Evolutionary conservation across 2,888 invertebrate species (phyloP), one percentile per base, ranked within the genome.

Genomic region (Plagodis dolabraria): DNA sequence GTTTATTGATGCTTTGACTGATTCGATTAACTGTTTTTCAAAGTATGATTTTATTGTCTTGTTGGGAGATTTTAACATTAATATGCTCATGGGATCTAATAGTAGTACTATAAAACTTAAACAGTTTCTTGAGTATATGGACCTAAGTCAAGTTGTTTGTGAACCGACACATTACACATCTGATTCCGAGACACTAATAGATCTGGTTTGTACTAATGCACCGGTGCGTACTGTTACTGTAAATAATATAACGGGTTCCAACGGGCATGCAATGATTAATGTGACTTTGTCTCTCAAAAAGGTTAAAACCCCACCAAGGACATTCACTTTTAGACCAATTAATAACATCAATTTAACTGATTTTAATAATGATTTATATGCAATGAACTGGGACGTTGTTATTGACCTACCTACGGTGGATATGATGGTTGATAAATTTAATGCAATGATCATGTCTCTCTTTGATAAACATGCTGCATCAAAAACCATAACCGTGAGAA

Each of bases 1-100:
- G 1, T 68, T 65, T 53, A 33, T 68, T 10, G 59, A 63, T 47
- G 59, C 63, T 4, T 10, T 68, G 0, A 62, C 60, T 8, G 64
- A 65, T 9, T 58, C 60, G 0, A 35, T 64, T n/a, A 10, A 38
- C 6, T 49, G 55, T n/a, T 49, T 67, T 33, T 33, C 53, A 0
- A 53, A 45, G 10, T 56, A 47, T 58, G 60, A 67, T 47, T 11
- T 40, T 34, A 33, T 60, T n/a, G n/a, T n/a, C n/a, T n/a, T n/a
- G n/a, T n/a, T n/a, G n/a, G n/a, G n/a, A n/a, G n/a, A n/a, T n/a
- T n/a, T n/a, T n/a, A n/a, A n/a, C n/a, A 36, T 6, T 65, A 50
- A 50, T 9, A 42, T 50, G 43, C 43, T 50, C 33, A 33, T 10
- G 6, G 6, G 1, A 11, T 6, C 2, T 33, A 43, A 33, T 11